Conservation (phyloP, 2,113 vertebrate genomes). For the Eira barbara region DNA sequence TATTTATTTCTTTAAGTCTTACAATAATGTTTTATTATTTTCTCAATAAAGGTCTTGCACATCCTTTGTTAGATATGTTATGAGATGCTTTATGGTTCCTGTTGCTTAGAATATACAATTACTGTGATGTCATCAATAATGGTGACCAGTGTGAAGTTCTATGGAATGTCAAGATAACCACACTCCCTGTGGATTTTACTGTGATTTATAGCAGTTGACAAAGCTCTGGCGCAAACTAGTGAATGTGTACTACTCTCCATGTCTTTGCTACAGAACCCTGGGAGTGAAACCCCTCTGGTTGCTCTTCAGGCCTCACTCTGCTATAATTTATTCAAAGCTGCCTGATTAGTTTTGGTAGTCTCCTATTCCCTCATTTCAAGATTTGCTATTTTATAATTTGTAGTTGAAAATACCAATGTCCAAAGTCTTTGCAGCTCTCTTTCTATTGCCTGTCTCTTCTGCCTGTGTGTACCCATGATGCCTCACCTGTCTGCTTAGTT, state of each 20-base stretch:
- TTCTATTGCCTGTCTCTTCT: not conserved
- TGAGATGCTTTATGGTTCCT: conserved; percentile 16
- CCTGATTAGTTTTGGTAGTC: not conserved
- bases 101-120: conserved; percentile 5
- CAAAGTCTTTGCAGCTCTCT: not conserved
- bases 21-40: conserved; percentile 50
- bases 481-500: not conserved
- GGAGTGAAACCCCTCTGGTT: not conserved
- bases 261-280: not conserved
- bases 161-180: not conserved
- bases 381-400: not conserved
- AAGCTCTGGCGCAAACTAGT: not conserved
- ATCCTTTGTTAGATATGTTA: conserved; percentile 31
- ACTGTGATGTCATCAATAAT: not conserved
- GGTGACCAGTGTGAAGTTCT: not conserved
- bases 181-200: not conserved
- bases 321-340: not conserved
- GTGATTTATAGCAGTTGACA: not conserved
- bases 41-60: not conserved
- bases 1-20: conserved; percentile 32
- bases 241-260: not conserved
- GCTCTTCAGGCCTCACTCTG: not conserved
- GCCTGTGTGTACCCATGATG: not conserved
- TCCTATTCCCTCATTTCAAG: not conserved
- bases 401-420: not conserved